Evolutionary conservation across 2,888 invertebrate species (phyloP), one percentile per base, ranked within the genome.

Genomic region (Caenorhabditis wallacei): DNA sequence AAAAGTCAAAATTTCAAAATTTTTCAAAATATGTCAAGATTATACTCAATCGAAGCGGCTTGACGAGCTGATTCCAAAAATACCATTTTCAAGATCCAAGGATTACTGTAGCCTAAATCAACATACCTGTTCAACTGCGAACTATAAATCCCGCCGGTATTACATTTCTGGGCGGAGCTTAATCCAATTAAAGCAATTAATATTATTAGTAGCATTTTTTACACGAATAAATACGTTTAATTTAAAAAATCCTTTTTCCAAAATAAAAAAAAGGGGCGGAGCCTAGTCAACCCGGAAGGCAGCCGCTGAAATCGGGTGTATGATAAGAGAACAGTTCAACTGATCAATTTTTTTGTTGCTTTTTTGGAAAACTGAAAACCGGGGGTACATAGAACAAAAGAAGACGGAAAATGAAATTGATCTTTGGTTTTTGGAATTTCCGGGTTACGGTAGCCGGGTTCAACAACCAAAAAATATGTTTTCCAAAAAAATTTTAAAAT

Each of bases 141-240:
- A 43, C 59, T 82, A 20, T 82, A 82, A 20, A 82, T 79, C 3
- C 69, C 82, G 0, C 82, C 82, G 63, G 82, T 82, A 22, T 82
- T 82, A 53, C 82, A 82, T 2, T 57, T 40, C 61, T 82, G 78
- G 4, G 68, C 75, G 2, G 24, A 13, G 30, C 13, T 40, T 11
- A 40, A 30, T 5, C 4, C 30, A 5, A 30, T 30, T 8, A 8
- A 30, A 43, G 43, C 43, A 10, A 11, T 13, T 10, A 43, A 13
- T 2, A 43, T 13, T 43, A 43, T 43, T 16, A 43, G 16, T 10
- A 13, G 11, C 43, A 43, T 43, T 43, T 43, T 59, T 37, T 57
- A 30, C 37, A 18, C 11, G 10, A 57, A 57, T n/a, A n/a, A n/a
- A n/a, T n/a, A n/a, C n/a, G n/a, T n/a, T n/a, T n/a, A n/a, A n/a